Percentiles rank a stretch among this genome's conserved stretches.
Conservation (phyloP, 2,797 vertebrate genomes). For the Pogoniulus pusillus region DNA sequence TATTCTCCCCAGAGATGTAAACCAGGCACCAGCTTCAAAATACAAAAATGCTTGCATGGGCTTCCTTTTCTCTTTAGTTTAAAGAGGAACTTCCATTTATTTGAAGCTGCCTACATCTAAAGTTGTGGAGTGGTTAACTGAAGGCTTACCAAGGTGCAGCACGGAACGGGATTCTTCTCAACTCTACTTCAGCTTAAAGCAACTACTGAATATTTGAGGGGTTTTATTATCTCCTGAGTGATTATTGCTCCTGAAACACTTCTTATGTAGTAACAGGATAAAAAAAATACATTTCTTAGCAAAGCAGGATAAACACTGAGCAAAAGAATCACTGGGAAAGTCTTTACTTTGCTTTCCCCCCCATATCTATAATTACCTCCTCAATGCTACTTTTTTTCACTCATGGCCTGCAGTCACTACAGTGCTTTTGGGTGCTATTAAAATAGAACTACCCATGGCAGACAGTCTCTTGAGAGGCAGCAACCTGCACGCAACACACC, state of each 20-base stretch:
- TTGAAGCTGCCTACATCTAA: not conserved
- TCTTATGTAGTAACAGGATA: not conserved
- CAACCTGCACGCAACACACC: not conserved
- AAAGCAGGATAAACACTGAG: not conserved
- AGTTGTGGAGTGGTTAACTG: not conserved
- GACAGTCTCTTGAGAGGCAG: not conserved
- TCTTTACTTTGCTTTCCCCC: not conserved
- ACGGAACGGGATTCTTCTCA: not conserved
- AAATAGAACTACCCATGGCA: not conserved
- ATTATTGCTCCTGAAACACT: not conserved
- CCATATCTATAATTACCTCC: not conserved
- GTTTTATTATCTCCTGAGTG: not conserved
- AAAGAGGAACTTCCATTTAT: not conserved
- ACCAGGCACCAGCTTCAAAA: constrained; percentile 67
- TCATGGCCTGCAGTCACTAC: not conserved
- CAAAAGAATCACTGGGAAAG: not conserved
- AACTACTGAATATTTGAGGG: not conserved
- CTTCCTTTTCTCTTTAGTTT: not conserved
- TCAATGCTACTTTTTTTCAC: not conserved
- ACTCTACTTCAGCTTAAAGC: not conserved
- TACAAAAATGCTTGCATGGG: constrained; percentile 29
- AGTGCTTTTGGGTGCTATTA: not conserved
- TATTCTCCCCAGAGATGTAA: constrained; percentile 66
- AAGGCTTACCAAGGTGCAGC: not conserved
- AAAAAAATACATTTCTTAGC: not conserved